Base-by-base conservation (phyloP, 2,888 invertebrate species). In the Unio pictorum region DNA sequence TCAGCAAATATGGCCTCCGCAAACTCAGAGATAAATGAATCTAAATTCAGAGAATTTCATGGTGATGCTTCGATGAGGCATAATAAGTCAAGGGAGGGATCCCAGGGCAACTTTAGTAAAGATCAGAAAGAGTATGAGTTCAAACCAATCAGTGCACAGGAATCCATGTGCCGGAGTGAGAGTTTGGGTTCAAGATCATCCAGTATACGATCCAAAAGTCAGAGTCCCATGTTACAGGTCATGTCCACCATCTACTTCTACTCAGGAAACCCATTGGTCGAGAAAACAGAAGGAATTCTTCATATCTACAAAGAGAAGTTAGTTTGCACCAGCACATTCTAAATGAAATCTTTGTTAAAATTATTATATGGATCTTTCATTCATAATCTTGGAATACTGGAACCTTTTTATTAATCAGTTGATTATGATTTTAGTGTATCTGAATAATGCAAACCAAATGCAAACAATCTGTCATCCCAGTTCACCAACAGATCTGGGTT, bases 231-330 rank as follows among this genome's bases (percentile, higher is more conserved):
- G 23, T 68, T 76, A 0, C 76, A 75, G n/a, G 69, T 67, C 23
- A 68, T 81, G 8, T 80, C 85, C n/a, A 78, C 89, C 7, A 87
- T 91, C 20, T 88, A 88, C 57, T 98, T 97, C 91, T 95, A 96
- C 83, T 97, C 96, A 82, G 99, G 99, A 5, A 99, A 99, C 92
- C 99, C 98, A 1, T 94, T 95, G 84, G 96, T 99, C 1, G 99
- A 99, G 91, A 94, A 97, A 56, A 98, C 98, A 0, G 96, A 97
- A 90, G 99, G 99, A 58, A 94, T 99, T 63, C 91, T 99, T 71
- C 99, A 99, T 92, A 92, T 99, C 28, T 99, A 97, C 90, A 99
- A 98, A 90, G 97, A 98, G 90, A 96, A 97, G 98, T 98, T 91
- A 91, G 93, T 54, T 30, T 20, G 17, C 17, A 61, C 28, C 15